phyloP scores from a whole-genome alignment of 2,797 vertebrate genomes.

The Sarcoramphus papa region DNA sequence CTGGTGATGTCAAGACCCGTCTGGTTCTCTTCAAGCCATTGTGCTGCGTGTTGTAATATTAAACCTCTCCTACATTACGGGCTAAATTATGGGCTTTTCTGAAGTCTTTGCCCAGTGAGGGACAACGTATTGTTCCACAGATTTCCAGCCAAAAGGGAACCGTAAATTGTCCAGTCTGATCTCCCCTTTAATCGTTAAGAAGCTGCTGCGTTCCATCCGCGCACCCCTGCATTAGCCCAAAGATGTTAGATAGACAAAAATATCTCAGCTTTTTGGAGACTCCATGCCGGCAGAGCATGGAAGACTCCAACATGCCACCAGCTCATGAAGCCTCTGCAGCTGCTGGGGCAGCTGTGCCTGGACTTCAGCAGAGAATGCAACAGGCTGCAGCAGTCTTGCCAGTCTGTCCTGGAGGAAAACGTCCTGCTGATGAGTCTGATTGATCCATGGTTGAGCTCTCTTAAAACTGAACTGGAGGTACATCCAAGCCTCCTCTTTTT shows the following conservation, averaged over 20 bases:
- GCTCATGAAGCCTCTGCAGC: not conserved
- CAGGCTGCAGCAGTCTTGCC: not conserved
- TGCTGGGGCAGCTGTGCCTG: not conserved
- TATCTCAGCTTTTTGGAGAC: not conserved
- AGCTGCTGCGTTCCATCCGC: not conserved
- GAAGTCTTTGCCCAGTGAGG: not conserved
- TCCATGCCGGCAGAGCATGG: rapidly evolving
- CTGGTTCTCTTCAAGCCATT: constrained; percentile 55
- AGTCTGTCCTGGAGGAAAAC: not conserved
- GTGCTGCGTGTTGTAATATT: not conserved
- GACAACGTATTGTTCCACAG: not conserved
- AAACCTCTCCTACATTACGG: not conserved
- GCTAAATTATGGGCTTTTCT: constrained; percentile 10
- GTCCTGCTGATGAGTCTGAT: not conserved
- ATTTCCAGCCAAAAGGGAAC: not conserved
- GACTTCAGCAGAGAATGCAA: not conserved
- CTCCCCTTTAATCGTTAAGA: not conserved
- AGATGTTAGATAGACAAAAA: not conserved
- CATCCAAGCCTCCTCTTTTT: not conserved
- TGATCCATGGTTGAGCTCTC: not conserved
- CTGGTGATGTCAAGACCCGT: constrained; percentile 35
- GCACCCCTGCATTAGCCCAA: not conserved
- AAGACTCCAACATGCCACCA: not conserved
- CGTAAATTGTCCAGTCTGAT: not conserved
- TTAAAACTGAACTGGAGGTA: not conserved